phyloP scores from a whole-genome alignment of 2,113 vertebrate species.

The Fulmarus glacialis region DNA sequence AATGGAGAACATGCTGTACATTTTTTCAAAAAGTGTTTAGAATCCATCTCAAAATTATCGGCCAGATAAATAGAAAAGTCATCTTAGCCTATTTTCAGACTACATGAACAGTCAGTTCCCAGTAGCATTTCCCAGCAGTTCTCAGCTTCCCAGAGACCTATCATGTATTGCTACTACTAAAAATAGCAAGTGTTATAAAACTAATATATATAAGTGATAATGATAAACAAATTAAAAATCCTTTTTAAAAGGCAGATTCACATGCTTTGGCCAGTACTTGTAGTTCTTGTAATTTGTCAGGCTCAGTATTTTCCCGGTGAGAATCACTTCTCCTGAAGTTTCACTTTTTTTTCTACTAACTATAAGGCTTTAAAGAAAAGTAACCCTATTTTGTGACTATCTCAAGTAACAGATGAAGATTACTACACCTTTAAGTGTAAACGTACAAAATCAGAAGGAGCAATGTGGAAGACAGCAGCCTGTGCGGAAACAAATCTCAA shows the following conservation, averaged over 20 bases:
- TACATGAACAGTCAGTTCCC: neutral
- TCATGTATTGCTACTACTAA: neutral
- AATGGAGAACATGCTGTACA: neutral
- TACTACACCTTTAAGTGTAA: neutral
- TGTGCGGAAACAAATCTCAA: neutral
- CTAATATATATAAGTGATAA: neutral
- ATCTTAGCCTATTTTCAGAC: neutral
- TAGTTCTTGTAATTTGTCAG: neutral
- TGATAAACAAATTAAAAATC: neutral
- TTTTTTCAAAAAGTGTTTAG: neutral
- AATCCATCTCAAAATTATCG: neutral
- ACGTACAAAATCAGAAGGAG: neutral
- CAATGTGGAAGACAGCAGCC: neutral
- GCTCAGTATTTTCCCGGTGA: neutral
- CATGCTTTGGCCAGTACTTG: neutral
- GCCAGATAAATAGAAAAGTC: neutral
- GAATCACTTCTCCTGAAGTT: neutral
- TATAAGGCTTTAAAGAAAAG: neutral
- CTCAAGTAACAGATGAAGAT: neutral
- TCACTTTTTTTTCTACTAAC: neutral
- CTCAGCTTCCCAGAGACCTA: neutral
- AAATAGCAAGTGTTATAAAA: neutral
- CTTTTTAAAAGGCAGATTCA: neutral
- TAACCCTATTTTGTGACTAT: neutral
- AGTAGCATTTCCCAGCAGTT: neutral